phyloP scores from a whole-genome alignment of 2,888 invertebrate genomes.

The Trilocha varians region DNA sequence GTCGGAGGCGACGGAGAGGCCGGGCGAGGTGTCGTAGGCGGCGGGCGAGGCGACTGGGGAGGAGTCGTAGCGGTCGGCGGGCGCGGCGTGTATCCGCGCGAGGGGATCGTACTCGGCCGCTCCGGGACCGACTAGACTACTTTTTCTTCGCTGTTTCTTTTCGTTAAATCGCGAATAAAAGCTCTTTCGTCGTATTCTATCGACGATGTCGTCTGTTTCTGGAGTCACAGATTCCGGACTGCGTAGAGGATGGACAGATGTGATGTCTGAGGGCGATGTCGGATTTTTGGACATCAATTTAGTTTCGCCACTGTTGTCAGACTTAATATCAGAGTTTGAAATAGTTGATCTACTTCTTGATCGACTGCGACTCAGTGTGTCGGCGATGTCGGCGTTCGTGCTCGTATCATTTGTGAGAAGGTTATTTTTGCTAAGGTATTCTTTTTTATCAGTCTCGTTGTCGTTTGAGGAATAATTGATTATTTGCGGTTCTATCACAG shows the following conservation, averaged over 20 bases:
- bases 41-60: conserved; percentile 52
- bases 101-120: conserved; percentile 72
- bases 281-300: conserved; percentile 38
- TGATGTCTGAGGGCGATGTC: conserved; percentile 32
- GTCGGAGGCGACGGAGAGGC: conserved; percentile 50
- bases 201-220: conserved; percentile 83
- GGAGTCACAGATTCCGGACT: conserved; percentile 61
- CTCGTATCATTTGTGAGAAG: conserved; percentile 32
- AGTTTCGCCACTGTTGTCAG: conserved; percentile 41
- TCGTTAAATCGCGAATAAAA: conserved; percentile 93
- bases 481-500: conserved; percentile 70
- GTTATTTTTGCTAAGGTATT: conserved; percentile 33
- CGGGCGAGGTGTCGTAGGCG: conserved; percentile 56
- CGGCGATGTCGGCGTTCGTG: conserved; percentile 25
- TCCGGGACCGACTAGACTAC: conserved; percentile 76
- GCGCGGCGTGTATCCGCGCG: conserved; percentile 54
- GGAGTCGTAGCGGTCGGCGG: conserved; percentile 45
- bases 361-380: conserved; percentile 42
- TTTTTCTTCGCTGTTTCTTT: conserved; percentile 80
- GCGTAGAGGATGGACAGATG: conserved; percentile 42
- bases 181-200: conserved; percentile 89
- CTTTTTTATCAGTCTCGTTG: conserved; percentile 46
- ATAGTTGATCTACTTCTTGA: conserved; percentile 58
- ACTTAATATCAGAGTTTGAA: conserved; percentile 67
- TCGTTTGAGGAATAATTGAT: conserved; percentile 47